Conservation (phyloP, 2,113 vertebrate genomes). For the Thermophis baileyi region DNA sequence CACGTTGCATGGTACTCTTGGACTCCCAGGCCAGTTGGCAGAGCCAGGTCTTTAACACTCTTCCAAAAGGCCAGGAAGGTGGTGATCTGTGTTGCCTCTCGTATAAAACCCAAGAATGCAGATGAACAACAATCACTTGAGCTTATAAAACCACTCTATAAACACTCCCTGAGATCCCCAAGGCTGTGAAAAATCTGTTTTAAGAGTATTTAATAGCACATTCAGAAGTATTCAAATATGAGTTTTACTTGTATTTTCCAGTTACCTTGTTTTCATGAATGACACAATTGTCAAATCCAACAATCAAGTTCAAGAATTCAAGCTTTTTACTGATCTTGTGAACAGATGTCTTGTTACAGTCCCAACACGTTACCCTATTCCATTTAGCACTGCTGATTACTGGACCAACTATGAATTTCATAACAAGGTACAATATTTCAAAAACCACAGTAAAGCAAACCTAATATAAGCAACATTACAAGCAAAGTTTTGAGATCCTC, state of each 20-base stretch:
- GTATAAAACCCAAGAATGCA: neutral
- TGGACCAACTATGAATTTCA: slow-evolving; percentile 97
- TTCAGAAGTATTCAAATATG: slow-evolving; percentile 30
- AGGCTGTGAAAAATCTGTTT: neutral
- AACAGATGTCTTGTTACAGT: slow-evolving; percentile 91
- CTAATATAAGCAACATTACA: neutral
- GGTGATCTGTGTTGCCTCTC: neutral
- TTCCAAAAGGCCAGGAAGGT: neutral
- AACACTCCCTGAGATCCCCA: neutral
- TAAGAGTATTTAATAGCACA: neutral
- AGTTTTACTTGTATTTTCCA: slow-evolving; percentile 53
- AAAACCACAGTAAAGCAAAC: neutral
- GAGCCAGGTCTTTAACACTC: neutral
- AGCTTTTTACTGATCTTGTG: slow-evolving; percentile 86
- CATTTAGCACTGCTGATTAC: slow-evolving; percentile 89
- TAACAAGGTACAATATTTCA: slow-evolving; percentile 80
- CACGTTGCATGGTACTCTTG: neutral
- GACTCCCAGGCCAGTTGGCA: neutral
- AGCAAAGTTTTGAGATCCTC: too few species aligned
- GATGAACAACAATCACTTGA: neutral
- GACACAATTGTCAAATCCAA: slow-evolving; percentile 73
- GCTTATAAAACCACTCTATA: neutral
- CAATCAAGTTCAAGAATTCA: slow-evolving; percentile 75
- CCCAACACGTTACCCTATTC: slow-evolving; percentile 83
- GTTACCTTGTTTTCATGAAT: slow-evolving; percentile 88